phyloP scores from a whole-genome alignment of 2,113 vertebrate genomes.

The Leucopsar rothschildi region DNA sequence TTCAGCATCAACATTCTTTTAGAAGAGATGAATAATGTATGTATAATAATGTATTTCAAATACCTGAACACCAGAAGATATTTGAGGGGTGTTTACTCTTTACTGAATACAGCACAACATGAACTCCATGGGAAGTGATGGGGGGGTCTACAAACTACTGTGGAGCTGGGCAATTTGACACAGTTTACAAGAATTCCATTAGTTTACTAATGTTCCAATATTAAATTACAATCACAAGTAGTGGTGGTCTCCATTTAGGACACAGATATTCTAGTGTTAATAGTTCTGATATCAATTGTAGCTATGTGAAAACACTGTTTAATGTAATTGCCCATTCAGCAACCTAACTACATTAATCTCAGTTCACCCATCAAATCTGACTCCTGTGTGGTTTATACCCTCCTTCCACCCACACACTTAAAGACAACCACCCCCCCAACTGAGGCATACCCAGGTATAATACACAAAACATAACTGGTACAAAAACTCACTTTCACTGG shows the following conservation, averaged over 20 bases:
- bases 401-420: constrained; percentile 33
- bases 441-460: neutral
- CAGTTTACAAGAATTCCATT: neutral
- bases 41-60: neutral
- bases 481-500: constrained; percentile 39
- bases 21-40: neutral
- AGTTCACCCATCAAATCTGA: neutral
- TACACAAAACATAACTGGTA: constrained; percentile 13
- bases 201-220: neutral
- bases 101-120: neutral
- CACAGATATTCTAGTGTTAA: neutral
- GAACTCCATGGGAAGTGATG: neutral
- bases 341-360: neutral
- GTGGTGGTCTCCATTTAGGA: neutral
- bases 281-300: neutral
- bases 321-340: neutral
- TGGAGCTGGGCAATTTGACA: neutral
- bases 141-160: neutral
- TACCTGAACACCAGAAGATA: neutral
- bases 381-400: neutral
- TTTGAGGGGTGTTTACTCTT: neutral
- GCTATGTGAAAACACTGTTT: neutral
- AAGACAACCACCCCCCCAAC: neutral
- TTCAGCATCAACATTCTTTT: neutral
- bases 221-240: neutral